phyloP scores from a whole-genome alignment of 2,888 invertebrate species.

The Tipula vernalis region DNA sequence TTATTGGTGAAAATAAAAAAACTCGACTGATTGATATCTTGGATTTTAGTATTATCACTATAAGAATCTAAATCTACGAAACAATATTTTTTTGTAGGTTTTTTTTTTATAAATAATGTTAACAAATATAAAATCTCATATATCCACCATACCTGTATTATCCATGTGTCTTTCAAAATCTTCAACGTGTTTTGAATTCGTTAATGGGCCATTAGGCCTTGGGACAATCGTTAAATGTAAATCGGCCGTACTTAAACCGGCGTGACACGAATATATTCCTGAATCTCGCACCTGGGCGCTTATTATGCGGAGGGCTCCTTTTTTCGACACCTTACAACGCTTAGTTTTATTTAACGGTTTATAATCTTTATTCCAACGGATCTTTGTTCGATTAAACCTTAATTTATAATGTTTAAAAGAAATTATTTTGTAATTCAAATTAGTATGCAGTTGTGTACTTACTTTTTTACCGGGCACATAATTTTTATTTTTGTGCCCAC shows the following conservation, averaged over 20 bases:
- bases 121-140: background rate
- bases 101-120: background rate
- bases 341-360: constrained; percentile 62
- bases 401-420: background rate
- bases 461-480: constrained; percentile 79
- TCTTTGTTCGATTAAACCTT: constrained; percentile 60
- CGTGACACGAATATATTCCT: constrained; percentile 76
- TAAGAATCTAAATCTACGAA: constrained; percentile 10
- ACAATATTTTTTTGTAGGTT: background rate
- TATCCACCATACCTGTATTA: constrained; percentile 27
- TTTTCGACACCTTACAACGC: constrained; percentile 79
- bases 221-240: constrained; percentile 63
- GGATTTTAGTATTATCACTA: constrained; percentile 11
- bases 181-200: constrained; percentile 66
- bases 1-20: constrained; percentile 11
- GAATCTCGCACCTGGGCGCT: constrained; percentile 69
- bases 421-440: background rate
- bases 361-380: constrained; percentile 82
- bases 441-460: background rate
- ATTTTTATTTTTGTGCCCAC: constrained; percentile 86
- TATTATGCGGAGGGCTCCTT: constrained; percentile 78
- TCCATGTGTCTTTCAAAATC: constrained; percentile 50
- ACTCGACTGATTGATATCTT: constrained; percentile 10
- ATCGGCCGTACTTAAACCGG: constrained; percentile 69
- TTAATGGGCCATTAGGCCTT: constrained; percentile 45